These are phyloP conservation scores for Eidolon helvum DNA, from an alignment of 2,113 vertebrate species.

Conservation along the genomic window DNA sequence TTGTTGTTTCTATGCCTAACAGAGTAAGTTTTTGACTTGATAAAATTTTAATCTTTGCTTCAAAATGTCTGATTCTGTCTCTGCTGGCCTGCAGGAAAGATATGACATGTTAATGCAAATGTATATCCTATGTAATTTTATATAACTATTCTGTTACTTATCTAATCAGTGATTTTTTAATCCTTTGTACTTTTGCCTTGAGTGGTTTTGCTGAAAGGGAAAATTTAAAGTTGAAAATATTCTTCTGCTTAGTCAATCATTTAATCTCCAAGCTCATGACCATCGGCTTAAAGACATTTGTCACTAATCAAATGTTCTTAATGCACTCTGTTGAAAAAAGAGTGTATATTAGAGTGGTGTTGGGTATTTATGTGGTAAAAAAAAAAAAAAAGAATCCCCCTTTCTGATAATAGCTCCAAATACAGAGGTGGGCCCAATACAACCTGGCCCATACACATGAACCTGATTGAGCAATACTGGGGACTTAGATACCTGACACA, in stretches of 20 bases:
- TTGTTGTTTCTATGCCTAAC: neutral
- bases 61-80: neutral
- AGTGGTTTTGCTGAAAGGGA: neutral
- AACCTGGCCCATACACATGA: neutral
- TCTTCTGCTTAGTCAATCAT: neutral
- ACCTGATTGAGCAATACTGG: neutral
- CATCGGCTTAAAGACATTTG: neutral
- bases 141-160: neutral
- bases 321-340: neutral
- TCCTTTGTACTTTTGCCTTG: neutral
- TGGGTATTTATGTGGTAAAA: neutral
- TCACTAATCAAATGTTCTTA: neutral
- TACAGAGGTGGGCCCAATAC: neutral
- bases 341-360: neutral
- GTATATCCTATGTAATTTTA: neutral
- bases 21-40: conserved; percentile 24
- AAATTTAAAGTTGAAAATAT: neutral
- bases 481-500: neutral
- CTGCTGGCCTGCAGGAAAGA: neutral
- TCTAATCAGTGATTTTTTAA: neutral
- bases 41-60: conserved; percentile 39
- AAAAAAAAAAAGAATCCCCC: neutral
- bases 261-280: neutral
- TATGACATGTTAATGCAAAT: neutral
- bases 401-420: neutral